Evolutionary conservation across 1,140 invertebrate species (phyloP), one percentile per base, ranked within the genome.

Genomic region (Elysia chlorotica): DNA sequence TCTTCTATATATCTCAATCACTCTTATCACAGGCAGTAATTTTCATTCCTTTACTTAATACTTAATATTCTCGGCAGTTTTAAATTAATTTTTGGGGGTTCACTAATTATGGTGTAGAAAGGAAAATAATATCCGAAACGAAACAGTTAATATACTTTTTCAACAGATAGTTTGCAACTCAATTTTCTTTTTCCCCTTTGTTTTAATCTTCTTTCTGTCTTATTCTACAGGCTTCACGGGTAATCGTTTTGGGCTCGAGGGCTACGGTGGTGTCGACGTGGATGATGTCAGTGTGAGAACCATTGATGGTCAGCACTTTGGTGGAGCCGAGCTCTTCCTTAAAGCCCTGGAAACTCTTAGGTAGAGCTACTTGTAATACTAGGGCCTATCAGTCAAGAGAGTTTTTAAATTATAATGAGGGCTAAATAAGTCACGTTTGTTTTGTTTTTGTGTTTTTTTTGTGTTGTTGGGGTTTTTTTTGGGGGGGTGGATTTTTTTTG

Each of bases 201-300:
- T 21, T 56, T 30, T 48, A 31, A 5, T 65, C 4, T 2, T 10
- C 33, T 36, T 31, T 21, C n/a, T 71, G 17, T 63, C 35, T 57
- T 14, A 72, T 28, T 66, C 65, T 74, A 0, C 76, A 84, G 83
- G 77, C 63, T 74, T 89, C 19, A 77, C 53, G 2, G 77, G 86
- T 56, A 88, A 88, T 69, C 92, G 92, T 65, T 96, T 93, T 89
- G 91, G 93, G 0, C 88, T 96, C 0, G 91, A 96, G 2, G 91
- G 91, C 0, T 97, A 93, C 87, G 94, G 94, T 14, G 94, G 94
- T 0, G 57, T 69, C 21, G 91, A 92, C 4, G 89, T 94, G 17
- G 93, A 90, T 80, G 89, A 92, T 33, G 85, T 88, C n/a, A 92
- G 94, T 0, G 91, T 86, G 4, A 85, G 87, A 65, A 90, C 89